Conservation (phyloP, 1,140 invertebrate species). For the Drosophila sp. region DNA sequence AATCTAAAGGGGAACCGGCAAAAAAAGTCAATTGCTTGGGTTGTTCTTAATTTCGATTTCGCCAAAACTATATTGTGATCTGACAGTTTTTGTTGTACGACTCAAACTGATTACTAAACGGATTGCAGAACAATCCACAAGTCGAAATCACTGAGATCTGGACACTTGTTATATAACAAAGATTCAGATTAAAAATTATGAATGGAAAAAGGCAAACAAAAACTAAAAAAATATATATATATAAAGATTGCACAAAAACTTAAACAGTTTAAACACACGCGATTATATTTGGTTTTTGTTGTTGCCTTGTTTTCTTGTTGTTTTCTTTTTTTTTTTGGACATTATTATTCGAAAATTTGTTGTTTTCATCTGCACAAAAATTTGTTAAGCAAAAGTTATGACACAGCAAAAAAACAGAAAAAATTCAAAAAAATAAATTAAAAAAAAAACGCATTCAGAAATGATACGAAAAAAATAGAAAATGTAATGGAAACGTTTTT, state of each 20-base stretch:
- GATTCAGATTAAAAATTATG: not conserved
- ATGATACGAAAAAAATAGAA: not conserved
- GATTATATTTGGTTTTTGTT: slow-evolving; percentile 21
- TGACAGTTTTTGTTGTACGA: too few species aligned
- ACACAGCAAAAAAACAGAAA: slow-evolving; percentile 17
- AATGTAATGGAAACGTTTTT: slow-evolving; percentile 1
- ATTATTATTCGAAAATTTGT: not conserved
- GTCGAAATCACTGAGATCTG: not conserved
- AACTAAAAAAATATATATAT: slow-evolving; percentile 34
- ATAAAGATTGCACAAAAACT: slow-evolving; percentile 22
- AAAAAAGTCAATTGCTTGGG: too few species aligned
- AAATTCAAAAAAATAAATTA: not conserved
- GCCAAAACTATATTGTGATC: too few species aligned
- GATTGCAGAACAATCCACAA: too few species aligned
- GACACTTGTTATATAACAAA: not conserved
- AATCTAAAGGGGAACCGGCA: too few species aligned
- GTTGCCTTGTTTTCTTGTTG: not conserved
- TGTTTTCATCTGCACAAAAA: slow-evolving; percentile 16
- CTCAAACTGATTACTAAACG: too few species aligned
- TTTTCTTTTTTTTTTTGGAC: not conserved
- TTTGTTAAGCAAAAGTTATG: not conserved
- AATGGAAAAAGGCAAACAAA: not conserved
- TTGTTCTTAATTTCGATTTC: too few species aligned
- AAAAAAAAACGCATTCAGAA: not conserved
- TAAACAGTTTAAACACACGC: slow-evolving; percentile 49